Evolutionary conservation across 2,797 vertebrate genomes (phyloP).

Genomic region (Mormyrops boulengeri): DNA sequence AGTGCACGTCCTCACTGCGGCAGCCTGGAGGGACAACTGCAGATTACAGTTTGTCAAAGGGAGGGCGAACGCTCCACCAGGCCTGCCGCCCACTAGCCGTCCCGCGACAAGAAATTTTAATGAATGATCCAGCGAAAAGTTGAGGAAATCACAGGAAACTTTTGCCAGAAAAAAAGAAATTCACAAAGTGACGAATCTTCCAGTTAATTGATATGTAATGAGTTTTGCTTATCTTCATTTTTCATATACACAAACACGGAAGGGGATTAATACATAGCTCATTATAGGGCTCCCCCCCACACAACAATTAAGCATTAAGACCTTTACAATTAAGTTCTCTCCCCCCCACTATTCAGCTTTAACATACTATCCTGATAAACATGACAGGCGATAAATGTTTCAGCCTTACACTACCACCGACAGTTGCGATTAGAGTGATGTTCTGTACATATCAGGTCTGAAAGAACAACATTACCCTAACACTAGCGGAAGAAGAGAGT

Average conservation of each 20-base stretch:
- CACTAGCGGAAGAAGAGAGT: background rate
- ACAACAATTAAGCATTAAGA: background rate
- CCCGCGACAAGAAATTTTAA: background rate
- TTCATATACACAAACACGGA: background rate
- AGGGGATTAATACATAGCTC: background rate
- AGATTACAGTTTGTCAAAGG: background rate
- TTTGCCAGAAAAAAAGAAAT: background rate
- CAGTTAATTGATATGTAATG: conserved; percentile 14
- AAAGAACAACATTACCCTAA: background rate
- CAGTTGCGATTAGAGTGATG: background rate
- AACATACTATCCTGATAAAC: background rate
- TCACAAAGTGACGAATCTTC: background rate
- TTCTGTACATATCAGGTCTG: background rate
- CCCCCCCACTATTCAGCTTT: background rate
- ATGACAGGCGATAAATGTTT: background rate
- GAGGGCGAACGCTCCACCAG: background rate
- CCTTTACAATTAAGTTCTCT: background rate
- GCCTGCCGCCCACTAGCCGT: background rate
- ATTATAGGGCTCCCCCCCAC: background rate
- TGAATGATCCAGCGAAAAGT: background rate
- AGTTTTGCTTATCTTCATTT: conserved; percentile 14
- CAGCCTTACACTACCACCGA: background rate
- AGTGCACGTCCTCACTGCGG: background rate
- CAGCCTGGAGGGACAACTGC: background rate
- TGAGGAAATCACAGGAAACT: background rate